phyloP scores from a whole-genome alignment of 2,888 invertebrate genomes.

The Drosophila kuntzei region DNA sequence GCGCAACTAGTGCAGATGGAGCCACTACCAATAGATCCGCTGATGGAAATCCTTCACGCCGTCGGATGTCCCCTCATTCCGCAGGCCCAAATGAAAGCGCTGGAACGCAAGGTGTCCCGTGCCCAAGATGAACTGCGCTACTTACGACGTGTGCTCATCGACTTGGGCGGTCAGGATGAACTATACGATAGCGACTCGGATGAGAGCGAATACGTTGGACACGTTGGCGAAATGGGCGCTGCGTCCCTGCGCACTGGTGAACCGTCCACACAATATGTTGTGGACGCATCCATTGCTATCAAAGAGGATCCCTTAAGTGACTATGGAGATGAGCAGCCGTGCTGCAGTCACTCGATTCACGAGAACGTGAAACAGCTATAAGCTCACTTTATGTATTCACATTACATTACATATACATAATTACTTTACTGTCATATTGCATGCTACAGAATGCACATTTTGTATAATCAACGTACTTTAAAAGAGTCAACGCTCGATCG shows the following conservation, averaged over 20 bases:
- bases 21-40: conserved; percentile 54
- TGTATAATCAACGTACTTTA: conserved; percentile 17
- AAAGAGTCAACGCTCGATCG: conserved; percentile 15
- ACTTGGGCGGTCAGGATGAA: conserved; percentile 46
- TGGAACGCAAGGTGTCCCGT: conserved; percentile 62
- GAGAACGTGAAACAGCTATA: conserved; percentile 15
- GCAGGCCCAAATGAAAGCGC: conserved; percentile 61
- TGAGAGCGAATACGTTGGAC: conserved; percentile 55
- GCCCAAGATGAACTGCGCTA: conserved; percentile 64
- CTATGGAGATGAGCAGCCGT: conserved; percentile 23
- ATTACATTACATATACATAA: conserved; percentile 25
- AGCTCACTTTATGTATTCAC: conserved; percentile 11
- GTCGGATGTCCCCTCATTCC: conserved; percentile 67
- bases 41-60: conserved; percentile 51
- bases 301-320: background rate
- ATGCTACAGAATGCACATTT: conserved; percentile 15
- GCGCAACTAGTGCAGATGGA: conserved; percentile 42
- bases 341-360: conserved; percentile 32
- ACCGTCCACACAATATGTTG: conserved; percentile 1
- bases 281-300: conserved; percentile 7
- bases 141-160: conserved; percentile 50
- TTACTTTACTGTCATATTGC: background rate
- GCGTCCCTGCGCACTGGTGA: background rate
- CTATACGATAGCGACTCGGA: conserved; percentile 63
- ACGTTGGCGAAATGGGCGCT: conserved; percentile 26